Evolutionary conservation across 2,113 vertebrate species (phyloP), one percentile per base, ranked within the genome.

Genomic region (Leucosticte australis): DNA sequence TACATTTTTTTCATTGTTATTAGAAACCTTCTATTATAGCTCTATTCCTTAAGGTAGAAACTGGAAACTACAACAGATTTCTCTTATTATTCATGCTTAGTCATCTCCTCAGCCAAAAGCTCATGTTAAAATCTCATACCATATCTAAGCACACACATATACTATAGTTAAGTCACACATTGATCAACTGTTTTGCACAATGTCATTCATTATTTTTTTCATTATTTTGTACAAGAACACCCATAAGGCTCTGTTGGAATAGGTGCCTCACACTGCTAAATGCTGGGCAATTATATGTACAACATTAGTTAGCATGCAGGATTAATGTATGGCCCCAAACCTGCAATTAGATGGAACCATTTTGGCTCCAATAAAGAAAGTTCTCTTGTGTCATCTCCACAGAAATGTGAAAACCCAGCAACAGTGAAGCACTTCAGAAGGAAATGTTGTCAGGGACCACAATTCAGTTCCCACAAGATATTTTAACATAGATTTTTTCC

Each of bases 191-290:
- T 24, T 94, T 76, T 28, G 37, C 64, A 95, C 69, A 91, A 81
- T 64, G 64, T 44, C 27, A 30, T 50, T 90, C 35, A 67, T 92
- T 83, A 37, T 74, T 94, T 92, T 81, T 78, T n/a, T 1, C 33
- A 64, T 64, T 68, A 41, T 82, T 88, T 92, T 94, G 92, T 91
- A 92, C 59, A 94, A 94, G 92, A 93, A 91, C 73, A 92, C 35
- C n/a, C 52, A 75, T 68, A 90, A 88, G 47, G 24, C 33, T 90
- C 42, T 63, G 16, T 63, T 81, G 81, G 56, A 94, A 76, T 53
- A 89, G 44, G 55, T 74, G 70, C 44, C 92, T 89, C 87, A 89
- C 71, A 92, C 37, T 85, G 46, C 70, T 87, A 79, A 95, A 89
- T 80, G 55, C 70, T 83, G 59, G 67, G 50, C 39, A 88, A 93